Conservation (phyloP, 2,888 invertebrate genomes). For the Melikaiella ostensackeni region DNA sequence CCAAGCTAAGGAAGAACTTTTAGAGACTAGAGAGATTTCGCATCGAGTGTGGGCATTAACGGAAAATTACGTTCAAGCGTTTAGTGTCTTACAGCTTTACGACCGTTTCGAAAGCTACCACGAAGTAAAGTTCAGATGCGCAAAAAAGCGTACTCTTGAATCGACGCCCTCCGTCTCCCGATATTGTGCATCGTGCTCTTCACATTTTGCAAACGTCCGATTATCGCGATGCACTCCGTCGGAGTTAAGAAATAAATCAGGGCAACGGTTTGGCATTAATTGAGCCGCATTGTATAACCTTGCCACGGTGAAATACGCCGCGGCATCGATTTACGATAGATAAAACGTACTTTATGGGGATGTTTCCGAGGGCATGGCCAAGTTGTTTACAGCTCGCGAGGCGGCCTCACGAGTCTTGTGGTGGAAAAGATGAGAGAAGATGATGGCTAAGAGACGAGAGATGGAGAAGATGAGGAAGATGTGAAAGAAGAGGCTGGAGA, state of each 20-base stretch:
- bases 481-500: neutral
- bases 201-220: constrained; percentile 35
- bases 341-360: constrained; percentile 76
- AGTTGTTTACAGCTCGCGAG: constrained; percentile 70
- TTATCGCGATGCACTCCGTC: constrained; percentile 49
- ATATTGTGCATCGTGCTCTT: constrained; percentile 40
- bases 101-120: constrained; percentile 24
- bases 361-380: constrained; percentile 68
- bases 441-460: constrained; percentile 35
- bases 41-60: constrained; percentile 3
- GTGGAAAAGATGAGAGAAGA: constrained; percentile 43
- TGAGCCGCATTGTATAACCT: constrained; percentile 75
- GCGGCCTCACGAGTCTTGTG: constrained; percentile 44
- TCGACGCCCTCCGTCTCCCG: constrained; percentile 46
- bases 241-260: constrained; percentile 75
- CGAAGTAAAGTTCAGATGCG: neutral
- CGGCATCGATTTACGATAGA: constrained; percentile 76
- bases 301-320: constrained; percentile 71
- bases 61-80: constrained; percentile 22
- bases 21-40: neutral
- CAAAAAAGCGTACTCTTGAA: constrained; percentile 57
- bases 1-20: neutral
- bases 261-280: constrained; percentile 75
- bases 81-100: constrained; percentile 10
- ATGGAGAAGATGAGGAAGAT: constrained; percentile 14